Percentiles rank a stretch among this genome's conserved stretches.
Evolutionary conservation across 2,797 vertebrate species (phyloP).

Genomic region (Xenops minutus): DNA sequence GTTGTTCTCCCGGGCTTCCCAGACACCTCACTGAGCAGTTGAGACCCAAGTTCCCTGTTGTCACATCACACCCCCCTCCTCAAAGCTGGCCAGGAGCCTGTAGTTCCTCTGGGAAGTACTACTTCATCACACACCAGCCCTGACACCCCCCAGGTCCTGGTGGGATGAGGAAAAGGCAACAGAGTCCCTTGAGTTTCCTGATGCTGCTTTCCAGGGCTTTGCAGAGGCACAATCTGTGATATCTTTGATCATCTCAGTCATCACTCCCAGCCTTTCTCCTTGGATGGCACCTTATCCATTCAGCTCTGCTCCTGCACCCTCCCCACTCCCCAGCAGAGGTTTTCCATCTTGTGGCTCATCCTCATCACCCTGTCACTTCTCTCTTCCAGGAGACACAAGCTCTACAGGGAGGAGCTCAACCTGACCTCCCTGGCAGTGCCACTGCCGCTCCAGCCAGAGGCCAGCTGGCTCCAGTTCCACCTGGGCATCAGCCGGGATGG

Average conservation of each 20-base stretch:
- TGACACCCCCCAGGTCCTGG: not conserved
- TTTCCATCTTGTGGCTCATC: not conserved
- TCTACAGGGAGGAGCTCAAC: slow-evolving; percentile 66
- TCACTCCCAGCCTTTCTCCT: not conserved
- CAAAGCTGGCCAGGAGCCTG: not conserved
- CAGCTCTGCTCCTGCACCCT: not conserved
- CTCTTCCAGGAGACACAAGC: slow-evolving; percentile 67
- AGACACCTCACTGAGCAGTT: not conserved
- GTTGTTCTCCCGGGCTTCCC: not conserved
- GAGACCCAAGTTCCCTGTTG: not conserved
- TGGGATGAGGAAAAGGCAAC: not conserved
- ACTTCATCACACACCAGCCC: not conserved
- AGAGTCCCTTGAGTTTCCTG: not conserved
- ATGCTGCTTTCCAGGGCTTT: not conserved
- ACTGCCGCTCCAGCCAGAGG: slow-evolving; percentile 71
- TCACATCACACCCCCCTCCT: not conserved
- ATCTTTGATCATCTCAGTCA: not conserved
- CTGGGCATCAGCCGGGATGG: slow-evolving; percentile 87
- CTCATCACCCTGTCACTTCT: not conserved
- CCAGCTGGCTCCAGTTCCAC: slow-evolving; percentile 93
- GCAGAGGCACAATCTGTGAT: not conserved
- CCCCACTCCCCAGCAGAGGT: not conserved
- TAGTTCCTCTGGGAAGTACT: not conserved
- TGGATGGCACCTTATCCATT: rapidly evolving
- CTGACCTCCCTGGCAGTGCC: slow-evolving; percentile 15